Evolutionary conservation across 2,113 vertebrate species (phyloP).

Genomic region (Scomber japonicus): DNA sequence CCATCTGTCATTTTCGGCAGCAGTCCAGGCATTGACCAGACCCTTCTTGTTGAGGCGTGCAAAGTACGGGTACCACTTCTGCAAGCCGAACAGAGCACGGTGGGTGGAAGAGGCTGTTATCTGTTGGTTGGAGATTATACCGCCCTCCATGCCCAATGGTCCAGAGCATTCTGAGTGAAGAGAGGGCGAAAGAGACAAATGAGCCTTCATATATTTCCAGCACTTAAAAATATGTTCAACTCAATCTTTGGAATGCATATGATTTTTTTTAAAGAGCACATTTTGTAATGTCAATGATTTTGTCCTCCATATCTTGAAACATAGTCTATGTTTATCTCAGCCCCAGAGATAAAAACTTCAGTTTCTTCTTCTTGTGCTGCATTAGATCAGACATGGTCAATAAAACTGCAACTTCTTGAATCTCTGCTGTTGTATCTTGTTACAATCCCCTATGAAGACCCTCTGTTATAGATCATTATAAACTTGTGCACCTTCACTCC

Average conservation of each 20-base stretch:
- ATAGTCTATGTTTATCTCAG: slow-evolving; percentile 28
- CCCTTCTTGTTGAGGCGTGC: slow-evolving; percentile 98
- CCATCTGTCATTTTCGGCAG: slow-evolving; percentile 99
- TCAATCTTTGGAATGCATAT: slow-evolving; percentile 8
- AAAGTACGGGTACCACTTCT: slow-evolving; percentile 99
- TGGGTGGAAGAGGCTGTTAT: slow-evolving; percentile 98
- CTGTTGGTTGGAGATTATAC: slow-evolving; percentile 98
- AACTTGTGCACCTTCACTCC: slow-evolving; percentile 15
- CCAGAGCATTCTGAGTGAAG: slow-evolving; percentile 92
- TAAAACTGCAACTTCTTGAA: slow-evolving; percentile 15
- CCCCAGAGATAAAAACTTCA: slow-evolving; percentile 7
- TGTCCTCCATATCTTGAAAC: background rate
- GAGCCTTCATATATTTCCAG: slow-evolving; percentile 8
- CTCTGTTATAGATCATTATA: slow-evolving; percentile 14
- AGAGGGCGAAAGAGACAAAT: slow-evolving; percentile 38
- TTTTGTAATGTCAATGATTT: slow-evolving; percentile 15
- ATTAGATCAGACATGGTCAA: slow-evolving; percentile 4
- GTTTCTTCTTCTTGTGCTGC: slow-evolving; percentile 16
- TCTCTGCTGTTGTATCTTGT: slow-evolving; percentile 21
- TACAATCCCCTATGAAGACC: background rate
- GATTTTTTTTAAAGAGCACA: slow-evolving; percentile 30
- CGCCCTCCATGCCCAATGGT: slow-evolving; percentile 97
- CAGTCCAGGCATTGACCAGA: slow-evolving; percentile 98
- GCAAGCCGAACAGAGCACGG: slow-evolving; percentile 96
- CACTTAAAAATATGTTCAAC: slow-evolving; percentile 16